phyloP scores from a whole-genome alignment of 2,113 vertebrate genomes.

The Ciconia stormi region DNA sequence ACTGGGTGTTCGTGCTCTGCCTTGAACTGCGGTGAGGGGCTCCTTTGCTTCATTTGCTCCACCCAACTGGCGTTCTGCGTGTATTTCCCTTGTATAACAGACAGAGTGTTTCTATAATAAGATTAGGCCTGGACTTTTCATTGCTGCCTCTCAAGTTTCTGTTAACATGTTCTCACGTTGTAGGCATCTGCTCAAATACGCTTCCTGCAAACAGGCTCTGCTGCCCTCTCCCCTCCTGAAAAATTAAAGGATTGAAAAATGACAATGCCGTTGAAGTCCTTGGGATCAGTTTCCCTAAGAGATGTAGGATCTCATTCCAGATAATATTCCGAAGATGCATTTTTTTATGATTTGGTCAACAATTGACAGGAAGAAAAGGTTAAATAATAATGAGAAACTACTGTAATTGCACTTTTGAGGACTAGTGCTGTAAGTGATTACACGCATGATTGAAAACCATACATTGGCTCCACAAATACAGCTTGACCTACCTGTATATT shows the following conservation, averaged over 20 bases:
- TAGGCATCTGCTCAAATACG: not conserved
- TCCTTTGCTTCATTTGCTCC: not conserved
- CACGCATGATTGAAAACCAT: conserved; percentile 33
- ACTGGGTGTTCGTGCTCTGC: not conserved
- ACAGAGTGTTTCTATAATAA: not conserved
- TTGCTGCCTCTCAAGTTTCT: conserved; percentile 51
- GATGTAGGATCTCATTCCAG: not conserved
- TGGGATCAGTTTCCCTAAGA: not conserved
- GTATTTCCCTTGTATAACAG: not conserved
- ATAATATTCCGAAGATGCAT: not conserved
- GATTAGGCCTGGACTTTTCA: conserved; percentile 48
- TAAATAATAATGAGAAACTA: conserved; percentile 46
- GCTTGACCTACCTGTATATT: conserved; percentile 79
- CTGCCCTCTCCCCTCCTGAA: not conserved
- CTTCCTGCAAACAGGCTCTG: not conserved
- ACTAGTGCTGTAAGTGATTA: conserved; percentile 60
- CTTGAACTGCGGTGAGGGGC: fast-evolving
- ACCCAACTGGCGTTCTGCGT: not conserved
- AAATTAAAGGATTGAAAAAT: not conserved
- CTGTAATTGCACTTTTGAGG: conserved; percentile 44
- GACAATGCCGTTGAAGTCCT: fast-evolving
- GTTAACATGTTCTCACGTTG: not conserved
- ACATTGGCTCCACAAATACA: conserved; percentile 37
- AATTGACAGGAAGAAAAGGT: conserved; percentile 23
- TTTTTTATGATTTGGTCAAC: conserved; percentile 7